Percentiles rank a stretch among this genome's conserved stretches.
phyloP scores from a whole-genome alignment of 64 coral and sea anemone species.

The Catalaphyllia jardinei region DNA sequence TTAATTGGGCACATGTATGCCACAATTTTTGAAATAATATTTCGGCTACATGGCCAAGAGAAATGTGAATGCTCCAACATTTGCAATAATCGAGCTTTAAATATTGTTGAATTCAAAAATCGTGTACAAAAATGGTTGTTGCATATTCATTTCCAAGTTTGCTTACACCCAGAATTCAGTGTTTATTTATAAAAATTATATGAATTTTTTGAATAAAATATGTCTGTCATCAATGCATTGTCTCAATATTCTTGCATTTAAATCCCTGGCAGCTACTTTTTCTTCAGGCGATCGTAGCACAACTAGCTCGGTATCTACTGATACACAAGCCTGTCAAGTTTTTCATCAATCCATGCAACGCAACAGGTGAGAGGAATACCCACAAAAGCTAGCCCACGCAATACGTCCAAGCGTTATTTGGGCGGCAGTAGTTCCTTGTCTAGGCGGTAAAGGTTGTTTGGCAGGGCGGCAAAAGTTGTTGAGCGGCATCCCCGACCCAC shows the following conservation, averaged over 20 bases:
- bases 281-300: not conserved
- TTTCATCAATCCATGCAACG: too few relatives aligned
- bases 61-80: not conserved
- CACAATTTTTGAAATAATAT: not conserved
- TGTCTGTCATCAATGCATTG: not conserved
- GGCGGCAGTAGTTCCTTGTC: too few relatives aligned
- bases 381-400: too few relatives aligned
- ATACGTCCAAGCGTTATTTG: too few relatives aligned
- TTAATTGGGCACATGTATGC: not conserved
- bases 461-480: too few relatives aligned
- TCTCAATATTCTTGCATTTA: not conserved
- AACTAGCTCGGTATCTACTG: too few relatives aligned
- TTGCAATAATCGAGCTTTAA: not conserved
- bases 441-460: too few relatives aligned
- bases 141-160: not conserved
- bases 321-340: too few relatives aligned
- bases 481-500: too few relatives aligned
- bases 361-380: too few relatives aligned
- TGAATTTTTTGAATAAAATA: slow-evolving; percentile 10
- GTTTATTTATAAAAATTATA: slow-evolving; percentile 18
- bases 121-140: not conserved
- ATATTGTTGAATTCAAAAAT: slow-evolving; percentile 27
- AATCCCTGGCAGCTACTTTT: not conserved
- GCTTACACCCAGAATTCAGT: not conserved
- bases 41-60: not conserved